Percentiles rank a stretch among this genome's conserved stretches.
phyloP scores from a whole-genome alignment of 2,113 vertebrate genomes.

The Gavialis gangeticus region DNA sequence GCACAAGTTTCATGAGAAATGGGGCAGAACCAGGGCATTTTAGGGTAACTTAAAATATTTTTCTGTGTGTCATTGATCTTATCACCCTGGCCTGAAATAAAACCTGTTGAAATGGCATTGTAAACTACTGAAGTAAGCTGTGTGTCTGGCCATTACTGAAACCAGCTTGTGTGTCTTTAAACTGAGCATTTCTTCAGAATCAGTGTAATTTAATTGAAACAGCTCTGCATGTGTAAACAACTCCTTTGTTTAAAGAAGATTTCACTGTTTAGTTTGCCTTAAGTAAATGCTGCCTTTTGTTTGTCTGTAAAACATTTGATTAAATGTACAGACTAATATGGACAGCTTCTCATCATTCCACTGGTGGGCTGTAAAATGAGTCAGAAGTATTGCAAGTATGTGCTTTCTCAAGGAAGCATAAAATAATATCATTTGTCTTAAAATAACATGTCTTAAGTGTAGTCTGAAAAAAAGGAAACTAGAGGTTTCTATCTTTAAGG shows the following conservation, averaged over 20 bases:
- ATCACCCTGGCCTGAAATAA: constrained; percentile 20
- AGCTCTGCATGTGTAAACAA: constrained; percentile 84
- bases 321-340: constrained; percentile 80
- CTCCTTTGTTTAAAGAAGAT: constrained; percentile 88
- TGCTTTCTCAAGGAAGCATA: constrained; percentile 18
- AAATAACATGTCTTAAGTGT: constrained; percentile 14
- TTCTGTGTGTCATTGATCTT: constrained; percentile 48
- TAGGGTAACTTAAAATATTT: constrained; percentile 48
- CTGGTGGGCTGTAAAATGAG: constrained; percentile 57
- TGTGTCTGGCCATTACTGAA: constrained; percentile 50
- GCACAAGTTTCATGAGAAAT: constrained; percentile 17
- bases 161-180: constrained; percentile 77
- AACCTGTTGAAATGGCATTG: constrained; percentile 66
- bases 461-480: neutral
- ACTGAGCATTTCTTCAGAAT: constrained; percentile 80
- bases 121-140: constrained; percentile 69
- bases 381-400: constrained; percentile 20
- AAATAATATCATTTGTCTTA: constrained; percentile 29
- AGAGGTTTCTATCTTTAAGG: neutral
- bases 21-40: constrained; percentile 17
- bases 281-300: constrained; percentile 86
- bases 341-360: constrained; percentile 66
- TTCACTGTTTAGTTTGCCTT: constrained; percentile 87
- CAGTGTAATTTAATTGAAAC: constrained; percentile 86
- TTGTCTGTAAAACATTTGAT: constrained; percentile 86